Evolutionary conservation across 1,140 invertebrate genomes (phyloP).

Genomic region (Brachionus manjavacas): DNA sequence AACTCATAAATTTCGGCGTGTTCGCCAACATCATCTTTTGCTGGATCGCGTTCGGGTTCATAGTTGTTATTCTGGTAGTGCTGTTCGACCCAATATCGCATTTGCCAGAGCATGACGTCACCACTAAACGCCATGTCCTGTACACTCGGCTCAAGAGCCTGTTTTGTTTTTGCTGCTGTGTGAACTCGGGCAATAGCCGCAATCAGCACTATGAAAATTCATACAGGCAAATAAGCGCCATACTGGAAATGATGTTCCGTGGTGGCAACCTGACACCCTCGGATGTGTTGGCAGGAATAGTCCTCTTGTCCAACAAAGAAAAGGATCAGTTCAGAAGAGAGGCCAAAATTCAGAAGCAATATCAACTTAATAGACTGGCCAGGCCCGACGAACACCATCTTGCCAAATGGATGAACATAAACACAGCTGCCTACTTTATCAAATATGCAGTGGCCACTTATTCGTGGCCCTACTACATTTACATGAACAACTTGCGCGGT

Average conservation of each 20-base stretch:
- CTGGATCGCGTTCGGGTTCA: not conserved
- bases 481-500: slow-evolving; percentile 28
- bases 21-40: slow-evolving; percentile 12
- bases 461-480: slow-evolving; percentile 40
- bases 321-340: slow-evolving; percentile 35
- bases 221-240: slow-evolving; percentile 19
- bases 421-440: not conserved
- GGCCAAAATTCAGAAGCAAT: not conserved
- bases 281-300: slow-evolving; percentile 12
- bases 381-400: not conserved
- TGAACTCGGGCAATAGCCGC: not conserved
- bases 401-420: slow-evolving; percentile 27
- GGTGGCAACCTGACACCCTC: slow-evolving; percentile 19
- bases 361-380: not conserved
- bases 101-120: slow-evolving; percentile 8
- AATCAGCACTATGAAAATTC: slow-evolving; percentile 29
- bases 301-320: not conserved
- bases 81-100: slow-evolving; percentile 30
- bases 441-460: slow-evolving; percentile 33
- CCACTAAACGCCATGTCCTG: not conserved
- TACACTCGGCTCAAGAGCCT: slow-evolving; percentile 21
- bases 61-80: not conserved
- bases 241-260: slow-evolving; percentile 14
- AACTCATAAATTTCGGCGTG: not conserved
- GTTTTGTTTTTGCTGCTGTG: slow-evolving; percentile 2